Percentiles rank a stretch among this genome's conserved stretches.
Evolutionary conservation across 2,797 vertebrate species (phyloP).

Genomic region (Ctenopoma kingsleyae): DNA sequence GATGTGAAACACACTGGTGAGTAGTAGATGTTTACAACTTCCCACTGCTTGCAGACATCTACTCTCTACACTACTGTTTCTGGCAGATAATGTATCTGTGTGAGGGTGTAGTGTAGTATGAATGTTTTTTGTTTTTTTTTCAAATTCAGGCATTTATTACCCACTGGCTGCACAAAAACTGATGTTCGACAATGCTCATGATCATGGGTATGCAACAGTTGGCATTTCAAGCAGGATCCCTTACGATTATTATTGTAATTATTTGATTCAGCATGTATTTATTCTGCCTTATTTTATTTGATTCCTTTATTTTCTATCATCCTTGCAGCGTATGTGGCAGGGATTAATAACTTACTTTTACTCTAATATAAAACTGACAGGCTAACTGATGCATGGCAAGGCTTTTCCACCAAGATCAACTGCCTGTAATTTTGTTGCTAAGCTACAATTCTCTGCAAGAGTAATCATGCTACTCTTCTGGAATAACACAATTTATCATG

Average conservation of each 20-base stretch:
- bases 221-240: neutral
- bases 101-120: neutral
- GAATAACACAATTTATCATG: conserved; percentile 28
- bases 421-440: conserved; percentile 49
- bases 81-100: neutral
- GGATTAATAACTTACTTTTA: conserved; percentile 16
- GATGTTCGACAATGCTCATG: too few species aligned
- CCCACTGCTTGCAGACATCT: neutral
- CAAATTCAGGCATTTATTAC: neutral
- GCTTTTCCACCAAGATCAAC: conserved; percentile 35
- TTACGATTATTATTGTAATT: neutral
- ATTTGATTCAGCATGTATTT: neutral
- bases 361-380: conserved; percentile 30
- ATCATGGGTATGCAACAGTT: neutral
- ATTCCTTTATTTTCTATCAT: neutral
- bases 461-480: conserved; percentile 35
- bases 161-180: neutral
- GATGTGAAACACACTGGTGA: conserved; percentile 58
- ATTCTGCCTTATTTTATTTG: neutral
- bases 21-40: conserved; percentile 48
- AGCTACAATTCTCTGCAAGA: conserved; percentile 38
- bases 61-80: neutral
- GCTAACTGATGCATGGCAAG: conserved; percentile 29
- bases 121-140: neutral
- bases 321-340: neutral